A percentile compares a stretch with the other conserved stretches of the same genome.
These are phyloP conservation scores for Palythoa heliodiscus DNA, from an alignment of 92 coral and sea anemone genomes.

Conservation along the genomic window DNA sequence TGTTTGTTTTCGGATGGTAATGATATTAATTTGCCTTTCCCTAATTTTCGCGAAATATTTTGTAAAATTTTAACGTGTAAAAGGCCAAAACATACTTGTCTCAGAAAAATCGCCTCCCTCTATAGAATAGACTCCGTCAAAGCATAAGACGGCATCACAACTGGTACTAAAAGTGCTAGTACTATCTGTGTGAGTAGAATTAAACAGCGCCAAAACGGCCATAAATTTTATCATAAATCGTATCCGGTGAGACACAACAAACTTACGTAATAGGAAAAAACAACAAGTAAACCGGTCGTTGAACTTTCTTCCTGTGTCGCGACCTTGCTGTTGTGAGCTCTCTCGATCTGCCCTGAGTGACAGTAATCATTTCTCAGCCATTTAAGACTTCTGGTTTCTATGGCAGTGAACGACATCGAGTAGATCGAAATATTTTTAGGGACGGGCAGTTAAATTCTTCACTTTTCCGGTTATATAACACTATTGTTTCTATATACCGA, in stretches of 20 bases:
- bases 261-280: not conserved
- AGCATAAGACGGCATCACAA: not conserved
- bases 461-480: too few species aligned
- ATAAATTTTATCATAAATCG: not conserved
- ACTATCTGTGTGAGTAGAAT: not conserved
- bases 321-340: not conserved
- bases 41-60: too few species aligned
- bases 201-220: not conserved
- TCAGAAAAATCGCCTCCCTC: not conserved
- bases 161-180: not conserved
- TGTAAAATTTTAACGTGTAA: too few species aligned
- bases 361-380: not conserved
- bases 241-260: not conserved
- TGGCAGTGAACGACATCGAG: not conserved
- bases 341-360: not conserved
- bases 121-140: too few species aligned
- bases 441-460: not conserved
- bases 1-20: not conserved
- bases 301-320: conserved; percentile 13
- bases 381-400: not conserved
- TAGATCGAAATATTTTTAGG: not conserved
- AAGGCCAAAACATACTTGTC: not conserved
- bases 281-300: not conserved
- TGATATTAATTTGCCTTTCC: not conserved
- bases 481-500: too few species aligned